These are phyloP conservation scores for Sebastes ruberrimus DNA, from an alignment of 2,797 vertebrate species.

Conservation along the genomic window DNA sequence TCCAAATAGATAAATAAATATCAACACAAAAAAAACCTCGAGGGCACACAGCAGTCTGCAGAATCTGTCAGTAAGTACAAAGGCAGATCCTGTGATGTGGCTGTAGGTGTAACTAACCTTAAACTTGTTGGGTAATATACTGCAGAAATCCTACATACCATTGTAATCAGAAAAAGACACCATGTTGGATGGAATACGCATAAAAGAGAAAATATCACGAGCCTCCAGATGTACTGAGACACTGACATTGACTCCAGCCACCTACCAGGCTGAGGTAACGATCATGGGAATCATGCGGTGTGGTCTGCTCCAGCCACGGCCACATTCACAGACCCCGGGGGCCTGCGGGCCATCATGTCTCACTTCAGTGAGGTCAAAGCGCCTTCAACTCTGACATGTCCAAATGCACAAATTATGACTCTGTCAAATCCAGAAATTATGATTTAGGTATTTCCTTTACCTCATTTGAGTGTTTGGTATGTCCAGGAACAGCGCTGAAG, in stretches of 20 bases:
- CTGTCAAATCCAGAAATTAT: slow-evolving; percentile 59
- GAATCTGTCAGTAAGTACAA: neutral
- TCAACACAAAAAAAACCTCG: neutral
- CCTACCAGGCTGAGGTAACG: slow-evolving; percentile 51
- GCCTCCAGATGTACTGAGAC: neutral
- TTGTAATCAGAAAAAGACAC: neutral
- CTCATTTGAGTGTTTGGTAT: slow-evolving; percentile 24
- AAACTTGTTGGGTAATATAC: neutral
- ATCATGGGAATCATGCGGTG: slow-evolving; percentile 65
- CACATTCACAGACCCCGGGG: slow-evolving; percentile 44
- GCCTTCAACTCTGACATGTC: slow-evolving; percentile 65
- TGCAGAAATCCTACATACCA: neutral
- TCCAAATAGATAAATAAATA: neutral
- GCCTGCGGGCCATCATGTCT: slow-evolving; percentile 74
- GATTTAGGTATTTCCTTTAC: slow-evolving; percentile 55
- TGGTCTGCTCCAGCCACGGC: slow-evolving; percentile 65
- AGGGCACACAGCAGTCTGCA: neutral
- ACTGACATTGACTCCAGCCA: slow-evolving; percentile 19
- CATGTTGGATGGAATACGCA: neutral
- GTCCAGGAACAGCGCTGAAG: slow-evolving; percentile 6
- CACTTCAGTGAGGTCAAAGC: slow-evolving; percentile 74
- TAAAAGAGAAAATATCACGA: neutral
- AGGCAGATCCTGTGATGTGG: neutral
- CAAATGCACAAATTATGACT: slow-evolving; percentile 68
- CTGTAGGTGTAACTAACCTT: neutral